Conservation (phyloP, 2,113 vertebrate genomes). For the Xiphophorus hellerii region DNA sequence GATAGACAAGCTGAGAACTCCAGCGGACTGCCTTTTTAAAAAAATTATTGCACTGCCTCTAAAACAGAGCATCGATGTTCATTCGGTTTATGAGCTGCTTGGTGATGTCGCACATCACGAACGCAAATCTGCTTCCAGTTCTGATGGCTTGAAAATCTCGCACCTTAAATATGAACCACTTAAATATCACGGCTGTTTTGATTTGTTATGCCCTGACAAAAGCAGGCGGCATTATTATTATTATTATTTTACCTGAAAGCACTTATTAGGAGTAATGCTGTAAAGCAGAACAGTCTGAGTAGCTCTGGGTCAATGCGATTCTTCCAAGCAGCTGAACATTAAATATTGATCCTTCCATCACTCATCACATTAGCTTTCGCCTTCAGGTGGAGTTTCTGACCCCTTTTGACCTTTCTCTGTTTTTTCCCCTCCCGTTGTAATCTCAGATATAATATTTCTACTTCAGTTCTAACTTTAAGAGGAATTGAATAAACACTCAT, state of each 20-base stretch:
- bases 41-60: neutral
- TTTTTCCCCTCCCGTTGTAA: neutral
- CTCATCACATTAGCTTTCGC: conserved; percentile 34
- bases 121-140: neutral
- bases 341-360: conserved; percentile 60
- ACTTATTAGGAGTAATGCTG: neutral
- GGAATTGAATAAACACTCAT: conserved; percentile 6
- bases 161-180: neutral
- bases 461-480: conserved; percentile 21
- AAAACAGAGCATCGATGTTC: neutral
- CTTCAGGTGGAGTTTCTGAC: conserved; percentile 38
- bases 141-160: neutral
- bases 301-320: neutral
- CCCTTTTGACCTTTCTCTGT: neutral
- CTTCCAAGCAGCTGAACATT: conserved; percentile 38
- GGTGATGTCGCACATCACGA: neutral
- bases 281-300: conserved; percentile 2
- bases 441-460: neutral
- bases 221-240: neutral
- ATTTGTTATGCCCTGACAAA: neutral
- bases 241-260: neutral
- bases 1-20: neutral
- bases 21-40: neutral
- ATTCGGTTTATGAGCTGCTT: neutral
- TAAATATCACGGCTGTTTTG: neutral